phyloP scores from a whole-genome alignment of 2,113 vertebrate species.

The Sterrhoptilus dennistouni region DNA sequence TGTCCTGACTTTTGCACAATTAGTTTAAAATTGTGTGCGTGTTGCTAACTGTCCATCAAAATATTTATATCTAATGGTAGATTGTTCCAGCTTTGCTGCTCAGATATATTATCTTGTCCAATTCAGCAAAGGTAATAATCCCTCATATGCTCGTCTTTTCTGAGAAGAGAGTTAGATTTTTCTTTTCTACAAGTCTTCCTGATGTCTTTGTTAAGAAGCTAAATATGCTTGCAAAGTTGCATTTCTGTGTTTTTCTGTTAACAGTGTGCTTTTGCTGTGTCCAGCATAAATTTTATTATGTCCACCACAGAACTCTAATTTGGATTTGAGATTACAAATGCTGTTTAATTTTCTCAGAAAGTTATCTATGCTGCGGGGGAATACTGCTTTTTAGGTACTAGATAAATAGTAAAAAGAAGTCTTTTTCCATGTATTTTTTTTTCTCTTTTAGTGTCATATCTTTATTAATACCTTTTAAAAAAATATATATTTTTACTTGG shows the following conservation, averaged over 20 bases:
- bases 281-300: background rate
- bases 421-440: background rate
- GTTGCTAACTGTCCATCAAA: background rate
- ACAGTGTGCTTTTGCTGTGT: background rate
- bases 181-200: background rate
- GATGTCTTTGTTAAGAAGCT: background rate
- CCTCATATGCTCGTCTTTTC: background rate
- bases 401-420: background rate
- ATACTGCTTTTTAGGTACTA: background rate
- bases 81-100: background rate
- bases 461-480: background rate
- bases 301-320: background rate
- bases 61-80: background rate
- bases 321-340: background rate
- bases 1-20: background rate
- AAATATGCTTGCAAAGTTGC: background rate
- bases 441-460: background rate
- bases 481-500: background rate
- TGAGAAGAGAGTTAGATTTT: background rate
- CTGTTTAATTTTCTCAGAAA: background rate
- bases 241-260: background rate
- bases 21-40: background rate
- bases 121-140: background rate
- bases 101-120: background rate
- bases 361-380: background rate